Evolutionary conservation across 2,888 invertebrate genomes (phyloP), one percentile per base, ranked within the genome.

Genomic region (Epistrophe eligans): DNA sequence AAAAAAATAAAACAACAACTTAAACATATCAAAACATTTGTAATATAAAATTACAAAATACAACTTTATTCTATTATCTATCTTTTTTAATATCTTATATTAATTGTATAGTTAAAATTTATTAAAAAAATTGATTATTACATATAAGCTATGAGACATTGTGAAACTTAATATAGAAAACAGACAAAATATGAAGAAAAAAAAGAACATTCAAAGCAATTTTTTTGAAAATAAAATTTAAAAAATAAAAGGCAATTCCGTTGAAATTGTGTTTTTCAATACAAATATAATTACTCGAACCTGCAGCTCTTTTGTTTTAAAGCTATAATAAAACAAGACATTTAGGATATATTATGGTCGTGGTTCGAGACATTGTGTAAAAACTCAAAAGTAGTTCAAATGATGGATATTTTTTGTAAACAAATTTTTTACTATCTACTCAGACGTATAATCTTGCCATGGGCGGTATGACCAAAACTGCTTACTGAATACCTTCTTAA

Each of bases 181-280:
- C 45, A 62, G n/a, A 45, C 4, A 55, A 45, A 43, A 35, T 10
- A 55, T 43, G 38, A n/a, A 45, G 10, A 40, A 19, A 43, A 40
- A 62, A 17, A 32, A 35, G 32, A 57, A 64, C 11, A 77, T 77
- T 35, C 35, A 72, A 83, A 73, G 67, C 67, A 83, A 62, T 73
- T 83, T 82, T 80, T 77, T 83, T 32, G 60, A 79, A 83, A 73
- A 67, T 83, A 77, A 77, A 82, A 67, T 64, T 52, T 67, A 9
- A 48, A 79, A 79, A 62, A 45, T 62, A n/a, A 57, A 38, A 52
- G 7, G 35, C 38, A 24, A 48, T 60, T 35, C 38, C 38, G 11
- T 19, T 38, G 15, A 24, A 19, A 40, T 6, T 10, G 28, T 9
- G 45, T 50, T 50, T 67, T 67, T 62, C 2, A n/a, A 45, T n/a